These are phyloP conservation scores for Pocillopora damicornis DNA, from an alignment of 64 coral and sea anemone genomes.

Conservation along the genomic window DNA sequence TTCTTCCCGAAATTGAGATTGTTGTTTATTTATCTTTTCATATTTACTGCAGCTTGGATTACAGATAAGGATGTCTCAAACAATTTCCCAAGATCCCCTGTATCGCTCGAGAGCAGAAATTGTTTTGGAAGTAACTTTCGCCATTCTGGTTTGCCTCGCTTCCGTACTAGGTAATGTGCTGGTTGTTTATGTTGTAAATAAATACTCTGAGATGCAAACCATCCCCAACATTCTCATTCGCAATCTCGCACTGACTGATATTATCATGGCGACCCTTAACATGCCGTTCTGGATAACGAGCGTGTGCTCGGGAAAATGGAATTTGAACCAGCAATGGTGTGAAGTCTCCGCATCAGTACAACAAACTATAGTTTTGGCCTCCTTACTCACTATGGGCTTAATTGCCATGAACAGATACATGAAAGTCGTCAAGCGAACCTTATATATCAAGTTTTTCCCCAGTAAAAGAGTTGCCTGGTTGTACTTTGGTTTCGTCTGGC, in stretches of 20 bases:
- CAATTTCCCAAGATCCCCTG: constrained; percentile 1
- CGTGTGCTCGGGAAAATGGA: constrained; percentile 17
- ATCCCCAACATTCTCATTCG: constrained; percentile 56
- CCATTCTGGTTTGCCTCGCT: constrained; percentile 21
- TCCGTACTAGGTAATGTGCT: constrained; percentile 34
- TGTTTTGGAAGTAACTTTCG: constrained; percentile 41
- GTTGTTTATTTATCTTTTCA: too few species aligned
- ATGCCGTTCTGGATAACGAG: constrained; percentile 58
- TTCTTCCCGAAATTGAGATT: too few species aligned
- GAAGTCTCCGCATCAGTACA: constrained; percentile 20
- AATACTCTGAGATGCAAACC: constrained; percentile 28
- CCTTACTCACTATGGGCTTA: constrained; percentile 29
- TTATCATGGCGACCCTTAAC: constrained; percentile 44
- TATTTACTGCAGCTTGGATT: too few species aligned
- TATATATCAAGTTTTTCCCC: constrained; percentile 38
- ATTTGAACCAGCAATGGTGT: constrained; percentile 10
- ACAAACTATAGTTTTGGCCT: constrained; percentile 23
- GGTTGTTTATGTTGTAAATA: constrained; percentile 49
- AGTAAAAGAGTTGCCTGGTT: constrained; percentile 31
- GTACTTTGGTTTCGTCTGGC: constrained; percentile 34
- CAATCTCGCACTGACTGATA: constrained; percentile 54
- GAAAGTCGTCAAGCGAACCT: constrained; percentile 35
- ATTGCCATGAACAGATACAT: constrained; percentile 55
- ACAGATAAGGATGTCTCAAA: neutral
- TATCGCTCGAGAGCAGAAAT: neutral